Conservation (phyloP, 2,888 invertebrate species). For the Orthosia cruda region DNA sequence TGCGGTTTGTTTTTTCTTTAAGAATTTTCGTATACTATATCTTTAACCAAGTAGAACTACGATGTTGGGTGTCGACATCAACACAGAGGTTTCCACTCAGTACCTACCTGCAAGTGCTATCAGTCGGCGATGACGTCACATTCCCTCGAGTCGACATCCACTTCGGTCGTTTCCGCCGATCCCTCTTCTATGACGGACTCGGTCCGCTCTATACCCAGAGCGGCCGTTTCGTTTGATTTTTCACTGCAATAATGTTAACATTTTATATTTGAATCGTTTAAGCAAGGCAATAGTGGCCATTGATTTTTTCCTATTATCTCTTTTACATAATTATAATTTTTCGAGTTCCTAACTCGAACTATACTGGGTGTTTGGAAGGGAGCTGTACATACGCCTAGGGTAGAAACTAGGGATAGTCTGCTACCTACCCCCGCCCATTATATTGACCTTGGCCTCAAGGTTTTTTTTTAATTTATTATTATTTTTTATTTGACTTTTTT, state of each 20-base stretch:
- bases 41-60: constrained; percentile 37
- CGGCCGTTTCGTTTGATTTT: constrained; percentile 77
- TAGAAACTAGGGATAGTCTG: too few relatives aligned
- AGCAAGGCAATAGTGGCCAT: too few relatives aligned
- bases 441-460: too few relatives aligned
- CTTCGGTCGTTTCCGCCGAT: constrained; percentile 56
- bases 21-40: constrained; percentile 48
- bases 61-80: constrained; percentile 12
- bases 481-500: too few relatives aligned
- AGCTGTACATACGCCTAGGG: too few relatives aligned
- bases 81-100: constrained; percentile 1
- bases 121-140: constrained; percentile 80
- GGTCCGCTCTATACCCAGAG: constrained; percentile 84
- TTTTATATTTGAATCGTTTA: too few relatives aligned
- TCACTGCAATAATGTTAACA: constrained; percentile 73
- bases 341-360: too few relatives aligned
- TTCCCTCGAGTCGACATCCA: constrained; percentile 54
- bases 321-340: too few relatives aligned
- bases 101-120: constrained; percentile 62
- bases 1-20: not conserved
- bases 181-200: constrained; percentile 84
- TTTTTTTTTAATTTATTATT: too few relatives aligned
- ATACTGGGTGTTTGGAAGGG: too few relatives aligned
- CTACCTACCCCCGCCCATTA: too few relatives aligned
- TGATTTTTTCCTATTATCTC: too few relatives aligned